Conservation (phyloP, 2,888 invertebrate species). For the Ashinkailepas kermadecensis region DNA sequence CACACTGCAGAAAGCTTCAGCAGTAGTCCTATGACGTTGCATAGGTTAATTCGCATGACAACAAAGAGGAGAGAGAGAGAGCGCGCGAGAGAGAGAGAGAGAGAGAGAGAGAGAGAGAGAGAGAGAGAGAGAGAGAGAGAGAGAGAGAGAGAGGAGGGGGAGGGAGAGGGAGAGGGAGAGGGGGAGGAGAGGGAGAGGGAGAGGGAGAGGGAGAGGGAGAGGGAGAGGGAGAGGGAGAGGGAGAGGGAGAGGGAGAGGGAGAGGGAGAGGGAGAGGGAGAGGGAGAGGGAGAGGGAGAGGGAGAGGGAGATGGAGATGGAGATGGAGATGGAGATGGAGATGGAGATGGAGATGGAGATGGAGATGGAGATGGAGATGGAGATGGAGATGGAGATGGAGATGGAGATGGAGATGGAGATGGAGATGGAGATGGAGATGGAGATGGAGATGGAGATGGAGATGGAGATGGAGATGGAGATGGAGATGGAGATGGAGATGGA, state of each 20-base stretch:
- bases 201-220: neutral
- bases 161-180: neutral
- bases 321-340: neutral
- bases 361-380: neutral
- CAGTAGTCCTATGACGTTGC: no score
- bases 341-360: neutral
- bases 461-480: neutral
- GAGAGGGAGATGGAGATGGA: neutral
- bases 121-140: slow-evolving; percentile 8
- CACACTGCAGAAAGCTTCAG: no score
- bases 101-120: slow-evolving; percentile 15
- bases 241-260: neutral
- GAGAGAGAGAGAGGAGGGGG: neutral
- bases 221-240: no score
- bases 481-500: neutral
- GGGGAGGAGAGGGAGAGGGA: neutral
- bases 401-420: neutral
- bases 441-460: neutral
- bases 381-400: neutral
- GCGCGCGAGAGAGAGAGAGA: neutral
- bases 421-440: neutral
- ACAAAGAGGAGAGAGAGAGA: neutral
- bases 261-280: neutral
- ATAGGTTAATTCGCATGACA: no score
- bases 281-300: neutral